Evolutionary conservation across 2,888 invertebrate genomes (phyloP), one percentile per base, ranked within the genome.

Genomic region (Apomyelois bistriatella): DNA sequence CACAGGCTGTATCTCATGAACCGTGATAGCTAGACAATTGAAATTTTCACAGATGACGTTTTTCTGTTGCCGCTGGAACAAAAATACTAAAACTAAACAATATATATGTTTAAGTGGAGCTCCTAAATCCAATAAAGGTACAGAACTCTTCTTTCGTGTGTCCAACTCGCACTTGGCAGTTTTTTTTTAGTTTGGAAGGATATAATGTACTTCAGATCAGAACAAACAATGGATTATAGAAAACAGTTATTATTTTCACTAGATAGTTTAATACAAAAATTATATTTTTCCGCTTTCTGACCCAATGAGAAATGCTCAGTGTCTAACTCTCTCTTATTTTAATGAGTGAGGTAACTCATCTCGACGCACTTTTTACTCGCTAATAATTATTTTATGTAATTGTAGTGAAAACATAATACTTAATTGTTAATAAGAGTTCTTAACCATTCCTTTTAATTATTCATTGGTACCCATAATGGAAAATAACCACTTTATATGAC

Each of bases 201-300:
- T n/a, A n/a, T n/a, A n/a, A n/a, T n/a, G n/a, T n/a, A n/a, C n/a
- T n/a, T n/a, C n/a, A n/a, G n/a, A n/a, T n/a, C n/a, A n/a, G n/a
- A n/a, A 32, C 32, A 32, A 32, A 32, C 32, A 8, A 9, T 3
- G 16, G 16, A 17, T 17, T 17, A 8, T 9, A 17, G 17, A 41
- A 41, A 17, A 41, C 32, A 1, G 32, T 5, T 13, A 13, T 15
- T 1, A 12, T 30, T 30, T 43, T 43, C 43, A 8, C 43, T 41
- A 13, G 36, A 17, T 35, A 32, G 7, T 28, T 5, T 28, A 4
- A 32, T 32, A 32, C 32, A 32, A 32, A 46, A 46, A 46, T 32
- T 46, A 32, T 46, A 32, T 46, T 51, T 54, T 54, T 43, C 51
- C 54, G 54, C 54, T 54, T 54, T 54, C 54, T 54, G 40, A 38